Conservation (phyloP, 2,797 vertebrate genomes). For the Botia almorhae region DNA sequence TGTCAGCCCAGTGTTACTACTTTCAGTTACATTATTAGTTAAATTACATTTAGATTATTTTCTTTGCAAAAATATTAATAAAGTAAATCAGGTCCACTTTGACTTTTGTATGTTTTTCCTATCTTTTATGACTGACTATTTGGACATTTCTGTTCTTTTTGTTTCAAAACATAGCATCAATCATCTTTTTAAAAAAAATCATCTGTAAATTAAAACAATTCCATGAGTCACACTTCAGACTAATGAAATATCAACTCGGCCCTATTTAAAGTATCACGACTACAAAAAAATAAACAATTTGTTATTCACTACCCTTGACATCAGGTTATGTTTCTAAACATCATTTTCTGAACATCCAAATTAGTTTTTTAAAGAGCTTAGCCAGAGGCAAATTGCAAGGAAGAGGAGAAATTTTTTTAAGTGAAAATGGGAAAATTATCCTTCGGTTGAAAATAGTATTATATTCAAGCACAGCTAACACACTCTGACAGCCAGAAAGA, state of each 20-base stretch:
- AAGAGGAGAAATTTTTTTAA: constrained; percentile 8
- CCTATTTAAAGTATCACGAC: not conserved
- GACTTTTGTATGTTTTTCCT: too few relatives aligned
- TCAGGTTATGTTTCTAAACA: not conserved
- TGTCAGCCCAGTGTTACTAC: too few relatives aligned
- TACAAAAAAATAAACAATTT: not conserved
- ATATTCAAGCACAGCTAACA: not conserved
- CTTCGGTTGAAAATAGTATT: not conserved
- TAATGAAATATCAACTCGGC: not conserved
- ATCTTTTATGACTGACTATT: too few relatives aligned
- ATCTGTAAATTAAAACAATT: not conserved
- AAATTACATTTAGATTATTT: too few relatives aligned
- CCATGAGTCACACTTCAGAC: not conserved
- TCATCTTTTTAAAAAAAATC: not conserved
- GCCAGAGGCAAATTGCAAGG: not conserved
- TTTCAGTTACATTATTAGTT: too few relatives aligned
- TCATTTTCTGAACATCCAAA: not conserved
- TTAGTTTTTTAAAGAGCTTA: not conserved
- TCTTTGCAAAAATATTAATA: too few relatives aligned
- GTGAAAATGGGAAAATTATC: constrained; percentile 15
- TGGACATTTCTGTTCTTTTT: too few relatives aligned
- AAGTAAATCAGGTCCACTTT: too few relatives aligned
- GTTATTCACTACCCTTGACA: not conserved
- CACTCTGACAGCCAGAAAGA: not conserved
- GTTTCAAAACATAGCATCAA: too few relatives aligned